phyloP scores from a whole-genome alignment of 2,888 invertebrate genomes.

The Agrotis puta region DNA sequence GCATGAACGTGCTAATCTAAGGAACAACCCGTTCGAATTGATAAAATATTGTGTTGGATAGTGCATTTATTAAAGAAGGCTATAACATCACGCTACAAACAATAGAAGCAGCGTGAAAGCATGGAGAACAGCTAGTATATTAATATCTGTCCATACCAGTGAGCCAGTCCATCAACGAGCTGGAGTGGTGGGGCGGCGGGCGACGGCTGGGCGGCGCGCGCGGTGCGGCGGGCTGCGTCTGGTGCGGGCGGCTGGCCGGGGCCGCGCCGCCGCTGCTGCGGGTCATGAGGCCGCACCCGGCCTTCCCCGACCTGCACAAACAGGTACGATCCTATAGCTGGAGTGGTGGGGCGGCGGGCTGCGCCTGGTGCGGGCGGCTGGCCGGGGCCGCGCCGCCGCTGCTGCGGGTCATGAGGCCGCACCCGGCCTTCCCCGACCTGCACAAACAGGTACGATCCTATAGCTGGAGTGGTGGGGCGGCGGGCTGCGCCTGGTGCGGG shows the following conservation, averaged over 20 bases:
- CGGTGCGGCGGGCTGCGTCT: slow-evolving; percentile 72
- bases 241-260: slow-evolving; percentile 73
- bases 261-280: slow-evolving; percentile 70
- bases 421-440: no score
- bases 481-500: no score
- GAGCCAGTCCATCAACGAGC: slow-evolving; percentile 76
- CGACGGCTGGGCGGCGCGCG: slow-evolving; percentile 76
- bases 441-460: no score
- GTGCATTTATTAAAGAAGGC: no score
- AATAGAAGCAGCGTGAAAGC: no score
- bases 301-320: no score
- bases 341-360: slow-evolving; percentile 79
- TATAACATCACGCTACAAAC: no score
- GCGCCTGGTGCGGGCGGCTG: slow-evolving; percentile 65
- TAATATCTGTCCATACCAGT: slow-evolving; percentile 63
- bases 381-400: slow-evolving; percentile 66
- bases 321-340: slow-evolving; percentile 68
- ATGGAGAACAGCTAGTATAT: not conserved
- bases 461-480: no score
- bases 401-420: slow-evolving; percentile 8
- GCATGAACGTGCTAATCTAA: no score
- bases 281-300: slow-evolving; percentile 74
- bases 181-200: slow-evolving; percentile 80
- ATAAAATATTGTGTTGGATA: no score
- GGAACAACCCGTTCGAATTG: no score